Conservation (phyloP, 2,888 invertebrate species). For the Agriopis leucophaearia region DNA sequence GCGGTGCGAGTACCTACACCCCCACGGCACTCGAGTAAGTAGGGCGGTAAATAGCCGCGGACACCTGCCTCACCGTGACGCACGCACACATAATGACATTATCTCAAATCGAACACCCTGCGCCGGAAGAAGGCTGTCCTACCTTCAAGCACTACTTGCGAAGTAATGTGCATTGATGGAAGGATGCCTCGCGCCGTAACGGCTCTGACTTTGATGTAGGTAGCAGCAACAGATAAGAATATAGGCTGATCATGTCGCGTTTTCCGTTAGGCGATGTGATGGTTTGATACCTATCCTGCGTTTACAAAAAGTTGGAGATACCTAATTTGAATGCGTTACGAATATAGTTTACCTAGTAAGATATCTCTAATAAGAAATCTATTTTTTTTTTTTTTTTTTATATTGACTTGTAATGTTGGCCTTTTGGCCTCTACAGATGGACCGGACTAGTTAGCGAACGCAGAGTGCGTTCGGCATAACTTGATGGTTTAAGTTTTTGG, state of each 20-base stretch:
- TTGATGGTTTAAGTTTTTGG: too few relatives aligned
- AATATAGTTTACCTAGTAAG: too few relatives aligned
- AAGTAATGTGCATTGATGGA: slow-evolving; percentile 28
- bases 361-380: too few relatives aligned
- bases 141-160: slow-evolving; percentile 1
- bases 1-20: slow-evolving; percentile 61
- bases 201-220: slow-evolving; percentile 31
- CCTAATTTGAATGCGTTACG: slow-evolving; percentile 1
- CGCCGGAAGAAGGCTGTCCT: slow-evolving; percentile 29
- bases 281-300: slow-evolving; percentile 26
- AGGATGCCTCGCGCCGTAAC: slow-evolving; percentile 18
- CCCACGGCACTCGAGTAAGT: slow-evolving; percentile 75
- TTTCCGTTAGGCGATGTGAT: slow-evolving; percentile 20
- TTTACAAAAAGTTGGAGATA: slow-evolving; percentile 14
- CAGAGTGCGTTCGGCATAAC: too few relatives aligned
- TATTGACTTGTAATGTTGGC: too few relatives aligned
- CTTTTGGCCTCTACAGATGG: too few relatives aligned
- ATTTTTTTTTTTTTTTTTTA: too few relatives aligned
- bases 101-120: slow-evolving; percentile 31
- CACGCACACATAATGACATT: slow-evolving; percentile 60
- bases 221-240: slow-evolving; percentile 28
- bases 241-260: slow-evolving; percentile 23
- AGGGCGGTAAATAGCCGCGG: slow-evolving; percentile 79
- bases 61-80: slow-evolving; percentile 74
- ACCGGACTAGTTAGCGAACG: too few relatives aligned